phyloP scores from a whole-genome alignment of 2,888 invertebrate species.

The Heterodera filipjevi region DNA sequence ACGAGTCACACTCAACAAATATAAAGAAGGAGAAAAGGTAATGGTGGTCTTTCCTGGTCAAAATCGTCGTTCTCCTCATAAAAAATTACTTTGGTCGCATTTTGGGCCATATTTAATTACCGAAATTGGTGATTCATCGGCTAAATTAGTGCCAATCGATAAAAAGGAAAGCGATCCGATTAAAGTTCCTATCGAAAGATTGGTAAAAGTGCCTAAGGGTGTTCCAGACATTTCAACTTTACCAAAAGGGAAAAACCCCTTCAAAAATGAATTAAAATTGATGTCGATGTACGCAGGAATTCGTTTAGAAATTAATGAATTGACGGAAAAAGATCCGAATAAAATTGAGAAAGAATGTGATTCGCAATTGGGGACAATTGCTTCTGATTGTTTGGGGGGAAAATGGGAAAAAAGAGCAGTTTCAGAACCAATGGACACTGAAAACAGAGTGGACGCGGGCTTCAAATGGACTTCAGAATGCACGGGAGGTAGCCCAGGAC shows the following conservation, averaged over 20 bases:
- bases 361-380: too few relatives aligned
- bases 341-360: too few relatives aligned
- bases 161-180: neutral
- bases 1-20: constrained; percentile 13
- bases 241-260: constrained; percentile 7
- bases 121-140: constrained; percentile 19
- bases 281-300: neutral
- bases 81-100: constrained; percentile 31
- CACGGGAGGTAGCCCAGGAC: too few relatives aligned
- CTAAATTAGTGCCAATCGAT: constrained; percentile 19
- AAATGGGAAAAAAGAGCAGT: too few relatives aligned
- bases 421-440: too few relatives aligned
- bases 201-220: constrained; percentile 6
- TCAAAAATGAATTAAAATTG: constrained; percentile 3
- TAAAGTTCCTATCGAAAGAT: constrained; percentile 5
- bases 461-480: too few relatives aligned
- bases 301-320: neutral
- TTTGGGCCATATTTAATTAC: constrained; percentile 32
- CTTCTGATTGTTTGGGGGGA: too few relatives aligned
- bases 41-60: constrained; percentile 26
- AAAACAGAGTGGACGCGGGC: too few relatives aligned
- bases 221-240: constrained; percentile 21
- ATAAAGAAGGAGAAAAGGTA: constrained; percentile 23
- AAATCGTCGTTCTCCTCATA: neutral
- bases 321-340: neutral